These are phyloP conservation scores for Augiades crinisus DNA, from an alignment of 2,888 invertebrate genomes.

Conservation along the genomic window DNA sequence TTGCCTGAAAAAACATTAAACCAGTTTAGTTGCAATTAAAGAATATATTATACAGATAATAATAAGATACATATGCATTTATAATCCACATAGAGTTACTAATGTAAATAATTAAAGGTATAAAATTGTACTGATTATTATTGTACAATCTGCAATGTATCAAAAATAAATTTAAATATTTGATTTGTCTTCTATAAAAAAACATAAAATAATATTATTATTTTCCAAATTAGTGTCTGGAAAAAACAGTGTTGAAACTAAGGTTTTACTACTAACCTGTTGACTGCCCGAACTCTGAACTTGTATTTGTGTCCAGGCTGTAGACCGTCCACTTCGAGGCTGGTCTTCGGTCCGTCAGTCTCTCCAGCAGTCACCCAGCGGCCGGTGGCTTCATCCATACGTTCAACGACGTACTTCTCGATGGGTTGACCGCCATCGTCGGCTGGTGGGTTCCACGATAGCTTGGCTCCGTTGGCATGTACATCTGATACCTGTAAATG, in stretches of 20 bases:
- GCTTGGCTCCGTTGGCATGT: slow-evolving; percentile 92
- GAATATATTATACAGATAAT: too few species aligned
- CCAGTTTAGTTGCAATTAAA: neutral
- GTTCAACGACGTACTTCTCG: slow-evolving; percentile 96
- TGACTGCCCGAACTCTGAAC: slow-evolving; percentile 97
- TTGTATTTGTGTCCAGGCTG: slow-evolving; percentile 98
- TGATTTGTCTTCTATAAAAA: too few species aligned
- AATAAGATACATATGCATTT: too few species aligned
- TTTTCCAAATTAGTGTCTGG: too few species aligned
- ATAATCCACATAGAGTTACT: too few species aligned
- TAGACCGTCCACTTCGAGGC: slow-evolving; percentile 90
- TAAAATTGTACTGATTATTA: too few species aligned
- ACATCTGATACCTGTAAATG: slow-evolving; percentile 85
- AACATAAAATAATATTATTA: too few species aligned
- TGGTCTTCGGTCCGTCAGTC: slow-evolving; percentile 91
- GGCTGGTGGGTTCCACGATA: slow-evolving; percentile 95
- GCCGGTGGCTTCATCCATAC: slow-evolving; percentile 96
- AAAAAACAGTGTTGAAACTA: too few species aligned
- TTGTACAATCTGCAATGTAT: neutral
- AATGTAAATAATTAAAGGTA: too few species aligned
- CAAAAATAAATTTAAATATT: neutral
- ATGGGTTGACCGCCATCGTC: slow-evolving; percentile 98
- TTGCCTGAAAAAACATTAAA: slow-evolving; percentile 77
- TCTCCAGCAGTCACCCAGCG: slow-evolving; percentile 97
- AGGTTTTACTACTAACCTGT: slow-evolving; percentile 81